Evolutionary conservation across 2,888 invertebrate genomes (phyloP), one percentile per base, ranked within the genome.

Genomic region (Callimorpha dominula): DNA sequence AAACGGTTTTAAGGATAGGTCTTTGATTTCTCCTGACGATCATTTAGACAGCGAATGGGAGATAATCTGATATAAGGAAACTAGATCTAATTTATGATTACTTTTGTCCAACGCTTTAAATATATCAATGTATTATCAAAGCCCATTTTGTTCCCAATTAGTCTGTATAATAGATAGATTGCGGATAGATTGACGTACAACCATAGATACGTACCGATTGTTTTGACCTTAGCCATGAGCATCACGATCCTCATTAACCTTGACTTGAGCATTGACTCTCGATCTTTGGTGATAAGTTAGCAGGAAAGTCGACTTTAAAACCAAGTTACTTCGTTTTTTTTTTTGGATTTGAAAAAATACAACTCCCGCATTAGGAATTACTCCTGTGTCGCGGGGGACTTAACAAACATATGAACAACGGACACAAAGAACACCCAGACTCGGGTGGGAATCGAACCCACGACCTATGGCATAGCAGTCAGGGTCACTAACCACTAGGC

Each of bases 21-120:
- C 82, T 40, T 72, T 92, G 0, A 74, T 88, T 9, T 95, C 95
- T 0, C 95, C 95, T 0, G 95, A 95, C 62, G 94, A 94, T 0
- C 85, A 90, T 65, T 79, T 94, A 67, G 95, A 95, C 49, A 92
- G 92, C 70, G 95, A 95, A 60, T 95, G 95, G 95, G 95, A 95
- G 80, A 92, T 95, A 66, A 91, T 95, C 81, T 94, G 93, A 93
- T 92, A 85, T 54, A 67, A 76, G 64, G 78, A 71, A 63, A 50
- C 50, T 40, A 62, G 74, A 66, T 74, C 80, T 75, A 57, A 77
- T 46, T 65, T 63, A 54, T 72, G 42, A 72, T 64, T 68, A 57
- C 15, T 40, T 20, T 68, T 70, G 42, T 46, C 15, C 9, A 40
- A 20, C 5, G 15, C 43, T 54, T 67, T n/a, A 54, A 54, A 50